Conservation (phyloP, 1,140 invertebrate genomes). For the Condylostylus longicornis region DNA sequence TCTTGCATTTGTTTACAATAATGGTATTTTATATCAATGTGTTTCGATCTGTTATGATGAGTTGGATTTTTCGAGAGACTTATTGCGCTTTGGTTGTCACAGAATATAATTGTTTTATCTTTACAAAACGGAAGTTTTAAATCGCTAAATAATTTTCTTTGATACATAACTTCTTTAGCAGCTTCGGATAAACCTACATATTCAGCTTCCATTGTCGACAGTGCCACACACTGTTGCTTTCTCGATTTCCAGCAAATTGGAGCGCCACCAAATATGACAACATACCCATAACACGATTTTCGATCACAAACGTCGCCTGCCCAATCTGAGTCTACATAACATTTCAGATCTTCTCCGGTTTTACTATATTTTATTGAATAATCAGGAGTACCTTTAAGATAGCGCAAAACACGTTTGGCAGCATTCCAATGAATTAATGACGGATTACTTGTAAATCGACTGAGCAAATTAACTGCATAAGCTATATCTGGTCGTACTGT, state of each 20-base stretch:
- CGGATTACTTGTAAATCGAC: conserved; percentile 15
- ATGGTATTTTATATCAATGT: conserved; percentile 16
- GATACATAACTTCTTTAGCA: conserved; percentile 9
- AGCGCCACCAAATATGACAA: conserved; percentile 8
- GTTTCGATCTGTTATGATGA: conserved; percentile 8
- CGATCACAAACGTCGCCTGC: conserved; percentile 9
- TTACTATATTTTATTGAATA: too few relatives aligned
- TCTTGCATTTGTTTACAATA: conserved; percentile 9
- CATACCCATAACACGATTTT: conserved; percentile 12
- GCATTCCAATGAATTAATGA: conserved; percentile 17
- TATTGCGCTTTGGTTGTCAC: conserved; percentile 1
- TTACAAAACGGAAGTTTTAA: not conserved
- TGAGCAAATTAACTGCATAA: conserved; percentile 20
- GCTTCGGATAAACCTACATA: conserved; percentile 10
- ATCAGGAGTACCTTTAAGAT: conserved; percentile 20
- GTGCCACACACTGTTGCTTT: conserved; percentile 12
- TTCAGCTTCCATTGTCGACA: conserved; percentile 16
- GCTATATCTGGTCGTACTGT: conserved; percentile 29
- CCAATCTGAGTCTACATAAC: conserved; percentile 13
- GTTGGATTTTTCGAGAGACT: too few relatives aligned
- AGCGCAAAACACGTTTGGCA: conserved; percentile 21
- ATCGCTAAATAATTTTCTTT: conserved; percentile 7
- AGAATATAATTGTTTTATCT: not conserved
- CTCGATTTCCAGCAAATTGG: conserved; percentile 9
- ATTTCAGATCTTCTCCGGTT: conserved; percentile 2